These are phyloP conservation scores for Bungarus multicinctus DNA, from an alignment of 2,113 vertebrate species.

Conservation along the genomic window DNA sequence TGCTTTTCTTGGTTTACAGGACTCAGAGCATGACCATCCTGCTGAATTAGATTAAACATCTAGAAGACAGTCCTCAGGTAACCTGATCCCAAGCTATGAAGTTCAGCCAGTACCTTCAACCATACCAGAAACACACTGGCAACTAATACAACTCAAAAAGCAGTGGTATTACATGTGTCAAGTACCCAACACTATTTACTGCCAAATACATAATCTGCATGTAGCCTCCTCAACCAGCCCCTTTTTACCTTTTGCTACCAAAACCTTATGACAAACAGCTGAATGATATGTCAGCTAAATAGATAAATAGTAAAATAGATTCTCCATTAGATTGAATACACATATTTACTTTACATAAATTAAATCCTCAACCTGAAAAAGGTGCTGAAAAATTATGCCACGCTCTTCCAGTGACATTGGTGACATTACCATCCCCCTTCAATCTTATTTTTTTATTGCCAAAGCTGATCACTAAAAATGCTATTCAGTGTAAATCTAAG, in stretches of 20 bases:
- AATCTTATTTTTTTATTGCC: neutral
- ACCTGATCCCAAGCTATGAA: neutral
- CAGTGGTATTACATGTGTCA: neutral
- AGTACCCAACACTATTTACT: neutral
- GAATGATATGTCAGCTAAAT: neutral
- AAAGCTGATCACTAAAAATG: neutral
- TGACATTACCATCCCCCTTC: neutral
- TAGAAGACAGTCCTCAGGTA: neutral
- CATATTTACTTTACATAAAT: neutral
- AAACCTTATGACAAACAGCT: neutral
- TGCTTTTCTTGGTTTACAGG: neutral
- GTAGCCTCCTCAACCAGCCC: neutral
- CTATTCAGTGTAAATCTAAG: neutral
- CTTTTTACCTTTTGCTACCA: neutral
- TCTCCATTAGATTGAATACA: neutral
- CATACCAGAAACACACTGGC: neutral
- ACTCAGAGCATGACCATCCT: neutral
- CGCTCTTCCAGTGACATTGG: neutral
- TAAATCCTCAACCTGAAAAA: neutral
- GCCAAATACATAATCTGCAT: neutral
- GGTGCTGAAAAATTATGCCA: neutral
- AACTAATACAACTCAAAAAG: neutral
- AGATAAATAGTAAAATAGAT: neutral
- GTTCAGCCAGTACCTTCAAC: neutral
- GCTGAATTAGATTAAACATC: neutral